Conservation (phyloP, 1,140 invertebrate species). For the Bombus breviceps region DNA sequence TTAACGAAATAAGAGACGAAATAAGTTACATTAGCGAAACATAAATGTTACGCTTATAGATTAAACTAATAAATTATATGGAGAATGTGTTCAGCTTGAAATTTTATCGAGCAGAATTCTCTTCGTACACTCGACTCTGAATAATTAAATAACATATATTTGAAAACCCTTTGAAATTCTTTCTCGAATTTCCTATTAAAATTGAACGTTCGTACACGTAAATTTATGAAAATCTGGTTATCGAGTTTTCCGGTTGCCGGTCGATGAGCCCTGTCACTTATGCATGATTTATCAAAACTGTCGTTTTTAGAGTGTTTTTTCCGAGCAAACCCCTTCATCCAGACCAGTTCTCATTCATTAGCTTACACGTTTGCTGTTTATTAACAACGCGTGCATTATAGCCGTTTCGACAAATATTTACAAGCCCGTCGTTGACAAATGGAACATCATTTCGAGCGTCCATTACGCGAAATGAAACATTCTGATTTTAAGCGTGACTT, state of each 20-base stretch:
- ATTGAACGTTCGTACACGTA: not conserved
- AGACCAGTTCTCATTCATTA: not conserved
- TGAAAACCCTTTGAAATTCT: not conserved
- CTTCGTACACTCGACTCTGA: not conserved
- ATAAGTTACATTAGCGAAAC: not conserved
- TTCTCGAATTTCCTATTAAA: not conserved
- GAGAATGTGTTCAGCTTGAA: not conserved
- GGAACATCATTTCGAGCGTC: not conserved
- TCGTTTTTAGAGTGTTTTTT: not conserved
- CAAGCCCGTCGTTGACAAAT: not conserved
- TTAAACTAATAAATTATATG: too few relatives aligned
- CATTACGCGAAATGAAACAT: constrained; percentile 13
- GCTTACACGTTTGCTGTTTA: not conserved
- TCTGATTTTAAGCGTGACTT: not conserved
- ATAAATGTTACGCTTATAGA: too few relatives aligned
- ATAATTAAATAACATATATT: not conserved
- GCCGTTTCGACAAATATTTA: not conserved
- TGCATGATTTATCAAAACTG: not conserved
- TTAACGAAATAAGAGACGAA: not conserved
- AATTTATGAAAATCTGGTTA: not conserved
- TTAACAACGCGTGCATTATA: not conserved
- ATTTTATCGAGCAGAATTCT: not conserved
- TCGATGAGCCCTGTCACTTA: not conserved
- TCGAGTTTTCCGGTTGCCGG: not conserved
- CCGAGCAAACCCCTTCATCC: too few relatives aligned